Percentiles rank a stretch among this genome's conserved stretches.
These are phyloP conservation scores for Hozukius guyotensis DNA, from an alignment of 2,797 vertebrate genomes.

Conservation along the genomic window DNA sequence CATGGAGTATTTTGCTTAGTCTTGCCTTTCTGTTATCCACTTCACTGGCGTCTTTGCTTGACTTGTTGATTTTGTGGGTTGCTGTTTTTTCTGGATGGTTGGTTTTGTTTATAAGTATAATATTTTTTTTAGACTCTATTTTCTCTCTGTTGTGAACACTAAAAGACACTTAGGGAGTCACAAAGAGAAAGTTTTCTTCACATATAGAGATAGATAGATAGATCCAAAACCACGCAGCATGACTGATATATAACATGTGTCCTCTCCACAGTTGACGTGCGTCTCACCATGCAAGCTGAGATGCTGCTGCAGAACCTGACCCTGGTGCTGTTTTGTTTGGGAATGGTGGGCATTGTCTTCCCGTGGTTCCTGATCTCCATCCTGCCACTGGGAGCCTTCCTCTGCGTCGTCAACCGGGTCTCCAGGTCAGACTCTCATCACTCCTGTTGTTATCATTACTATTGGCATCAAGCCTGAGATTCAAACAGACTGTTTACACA, in stretches of 20 bases:
- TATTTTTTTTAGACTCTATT: background rate
- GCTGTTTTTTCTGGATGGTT: slow-evolving; percentile 10
- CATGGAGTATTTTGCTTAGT: slow-evolving; percentile 32
- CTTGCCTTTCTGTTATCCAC: slow-evolving; percentile 47
- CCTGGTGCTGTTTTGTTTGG: slow-evolving; percentile 85
- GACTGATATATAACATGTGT: slow-evolving; percentile 31
- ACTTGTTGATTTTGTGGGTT: slow-evolving; percentile 35
- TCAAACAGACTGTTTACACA: background rate
- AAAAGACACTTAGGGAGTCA: background rate
- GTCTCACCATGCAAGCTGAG: slow-evolving; percentile 84
- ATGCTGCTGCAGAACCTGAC: slow-evolving; percentile 87
- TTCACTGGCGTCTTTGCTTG: slow-evolving; percentile 50
- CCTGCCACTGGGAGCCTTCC: slow-evolving; percentile 81
- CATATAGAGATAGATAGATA: background rate
- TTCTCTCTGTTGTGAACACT: background rate
- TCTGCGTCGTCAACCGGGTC: slow-evolving; percentile 82
- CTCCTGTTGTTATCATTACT: background rate
- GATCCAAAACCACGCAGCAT: background rate
- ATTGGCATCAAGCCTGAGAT: background rate
- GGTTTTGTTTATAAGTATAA: slow-evolving; percentile 6
- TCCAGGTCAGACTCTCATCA: slow-evolving; percentile 79
- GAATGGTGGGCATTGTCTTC: slow-evolving; percentile 83
- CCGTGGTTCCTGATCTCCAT: slow-evolving; percentile 88
- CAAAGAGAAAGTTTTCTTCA: background rate
- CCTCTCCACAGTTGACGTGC: slow-evolving; percentile 83